phyloP scores from a whole-genome alignment of 2,797 vertebrate genomes.

The Momotus momota region DNA sequence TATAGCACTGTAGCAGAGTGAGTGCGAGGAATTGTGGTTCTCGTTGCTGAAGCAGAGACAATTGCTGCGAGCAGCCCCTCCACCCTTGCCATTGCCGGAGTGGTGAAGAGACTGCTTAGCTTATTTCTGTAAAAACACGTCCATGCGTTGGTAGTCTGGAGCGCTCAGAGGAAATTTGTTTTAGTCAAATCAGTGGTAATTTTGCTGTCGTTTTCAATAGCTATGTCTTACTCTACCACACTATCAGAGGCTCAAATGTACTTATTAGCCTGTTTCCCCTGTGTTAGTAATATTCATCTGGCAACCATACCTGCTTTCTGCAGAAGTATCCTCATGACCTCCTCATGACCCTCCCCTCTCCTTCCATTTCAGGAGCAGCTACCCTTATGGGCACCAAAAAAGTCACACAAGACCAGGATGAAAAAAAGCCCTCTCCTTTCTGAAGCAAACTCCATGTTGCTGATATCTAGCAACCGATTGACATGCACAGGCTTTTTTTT shows the following conservation, averaged over 20 bases:
- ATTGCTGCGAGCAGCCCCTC: slow-evolving; percentile 11
- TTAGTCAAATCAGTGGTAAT: not conserved
- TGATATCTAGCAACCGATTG: not conserved
- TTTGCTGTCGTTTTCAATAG: not conserved
- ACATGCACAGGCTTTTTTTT: no score
- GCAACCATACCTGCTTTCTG: not conserved
- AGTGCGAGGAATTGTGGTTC: not conserved
- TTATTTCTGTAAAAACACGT: not conserved
- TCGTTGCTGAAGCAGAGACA: not conserved
- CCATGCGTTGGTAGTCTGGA: not conserved
- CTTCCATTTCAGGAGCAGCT: not conserved
- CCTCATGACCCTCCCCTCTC: not conserved
- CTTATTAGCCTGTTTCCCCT: accelerated
- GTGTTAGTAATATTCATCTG: not conserved
- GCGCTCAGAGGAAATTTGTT: not conserved
- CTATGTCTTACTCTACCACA: not conserved
- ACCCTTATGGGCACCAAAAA: not conserved
- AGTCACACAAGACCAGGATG: not conserved
- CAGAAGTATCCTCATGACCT: not conserved
- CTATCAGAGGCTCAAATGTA: not conserved
- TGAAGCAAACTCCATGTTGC: not conserved
- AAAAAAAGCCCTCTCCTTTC: not conserved
- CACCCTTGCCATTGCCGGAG: not conserved
- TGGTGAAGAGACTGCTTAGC: not conserved
- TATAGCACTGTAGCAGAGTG: not conserved